Base-by-base conservation (phyloP, 2,113 vertebrate species). In the Lutjanus erythropterus region DNA sequence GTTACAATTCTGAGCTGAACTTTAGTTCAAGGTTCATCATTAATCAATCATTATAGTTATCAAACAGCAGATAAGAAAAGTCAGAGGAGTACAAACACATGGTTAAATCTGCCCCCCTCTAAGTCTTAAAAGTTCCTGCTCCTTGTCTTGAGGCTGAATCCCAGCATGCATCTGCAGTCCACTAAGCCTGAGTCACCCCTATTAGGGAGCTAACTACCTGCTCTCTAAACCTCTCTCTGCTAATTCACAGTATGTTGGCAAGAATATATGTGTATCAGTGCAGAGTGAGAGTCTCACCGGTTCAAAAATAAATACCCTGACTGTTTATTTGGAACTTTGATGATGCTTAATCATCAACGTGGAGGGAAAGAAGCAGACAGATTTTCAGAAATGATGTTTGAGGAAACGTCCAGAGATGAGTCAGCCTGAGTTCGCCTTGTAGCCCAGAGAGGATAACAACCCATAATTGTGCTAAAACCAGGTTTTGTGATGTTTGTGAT, bases 81-180 rank as follows among this genome's bases (percentile, higher is more conserved):
- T 35, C 15, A 0, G 33, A 71, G 14, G 6, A 9, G 42, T 19
- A 9, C 41, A 75, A 74, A 74, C 53, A 56, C 65, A 65, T 21
- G 18, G 53, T 58, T 44, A 11, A 60, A 73, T 25, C 50, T 49
- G 9, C 29, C 27, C 4, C 69, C n/a, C 0, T n/a, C 39, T 12
- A 2, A 49, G 10, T 50, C 59, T 29, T 64, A 3, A 83, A 72
- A 39, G n/a, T n/a, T n/a, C 25, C 9, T 47, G 46, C 62, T 81
- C 25, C 21, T 60, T 39, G 55, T 58, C 11, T 23, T 11, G 61
- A 83, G 44, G 67, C 35, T 0, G 21, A 47, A 60, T 44, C 56
- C 59, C 49, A 60, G 50, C 62, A 73, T 77, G 37, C 67, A 67
- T 21, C 55, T 52, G 44, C 3, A 46, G 65, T 29, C 80, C 42